Evolutionary conservation across 2,888 invertebrate species (phyloP), one percentile per base, ranked within the genome.

Genomic region (Dromius quadrimaculatus): DNA sequence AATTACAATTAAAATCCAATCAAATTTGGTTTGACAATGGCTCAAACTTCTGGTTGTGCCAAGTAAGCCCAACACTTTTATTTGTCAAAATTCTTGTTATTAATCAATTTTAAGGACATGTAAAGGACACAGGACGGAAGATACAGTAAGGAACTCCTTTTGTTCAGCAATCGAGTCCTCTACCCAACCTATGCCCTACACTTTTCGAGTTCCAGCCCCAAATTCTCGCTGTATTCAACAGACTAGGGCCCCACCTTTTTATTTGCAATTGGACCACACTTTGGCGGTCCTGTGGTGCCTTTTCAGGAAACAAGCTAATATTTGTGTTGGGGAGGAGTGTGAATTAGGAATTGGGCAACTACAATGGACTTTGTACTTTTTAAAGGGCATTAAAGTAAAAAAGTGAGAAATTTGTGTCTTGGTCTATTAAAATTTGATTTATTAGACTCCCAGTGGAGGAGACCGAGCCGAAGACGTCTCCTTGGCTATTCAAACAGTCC

Each of bases 231-330:
- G n/a, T n/a, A n/a, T 23, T 5, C 50, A 54, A 13, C 2, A 11
- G 6, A 78, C 79, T 1, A 76, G 76, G 73, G 77, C 79, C 69
- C 83, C 83, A 1, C 83, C 83, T 0, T 81, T 81, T 72, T 77
- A 81, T 72, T 45, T 83, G 2, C 80, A 81, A 43, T 73, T 84
- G 19, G 84, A 84, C 73, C 83, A 84, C 71, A 76, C 81, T 0
- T 78, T 84, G 13, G 82, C 83, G 0, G 83, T 84, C 1, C 76
- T 84, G 59, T 84, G 83, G 84, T 77, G 78, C 71, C 72, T 84
- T 22, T 84, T 83, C 75, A 79, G 79, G 17, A 32, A 62, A 3
- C 41, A 32, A 13, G 19, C n/a, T 9, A n/a, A 36, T 8, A 54
- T 15, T 8, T 6, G 2, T 1, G 15, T n/a, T 8, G 23, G 13